Base-by-base conservation (phyloP, 2,888 invertebrate species). In the Maniola hyperantus region DNA sequence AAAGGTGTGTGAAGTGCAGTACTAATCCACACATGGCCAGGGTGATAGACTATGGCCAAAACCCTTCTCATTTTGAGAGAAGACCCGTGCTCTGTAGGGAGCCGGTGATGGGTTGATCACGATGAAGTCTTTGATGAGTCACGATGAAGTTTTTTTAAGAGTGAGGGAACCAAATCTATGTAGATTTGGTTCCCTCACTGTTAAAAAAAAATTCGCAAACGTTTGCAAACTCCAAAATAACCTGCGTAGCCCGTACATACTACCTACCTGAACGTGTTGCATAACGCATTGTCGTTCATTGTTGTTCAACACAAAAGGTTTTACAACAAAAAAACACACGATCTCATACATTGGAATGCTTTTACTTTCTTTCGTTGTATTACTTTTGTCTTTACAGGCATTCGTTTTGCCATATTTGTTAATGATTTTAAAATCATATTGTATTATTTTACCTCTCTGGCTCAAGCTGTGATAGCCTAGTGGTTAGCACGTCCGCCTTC, bases 351-450 rank as follows among this genome's bases (percentile, higher is more conserved):
- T 73, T 77, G 82, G 83, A 85, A 84, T 78, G 84, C 83, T 89
- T 82, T 89, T 87, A 89, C 90, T 91, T 91, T 89, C 88, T 82
- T 84, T 75, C 65, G 74, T 72, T 74, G 68, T 66, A 70, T 82
- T 82, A 82, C 84, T 79, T 79, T 71, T 68, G 67, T 64, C 6
- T 6, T 2, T 7, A 8, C 15, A 48, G 15, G 2, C 50, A 51
- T 51, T 51, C 26, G 50, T 20, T 51, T 11, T 26, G 50, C 50
- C 26, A 26, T 51, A 51, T 51, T 51, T 26, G 26, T 51, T 51
- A 51, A 11, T 26, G 26, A 51, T 51, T 5, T 26, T 51, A 51
- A 48, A 26, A 5, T 51, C 46, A n/a, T 44, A 44, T 44, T 44
- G 8, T 15, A 48, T 18, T 2, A 6, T 50, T 48, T 7, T 48